phyloP scores from a whole-genome alignment of 2,888 invertebrate genomes.

The Drosophila cognata region DNA sequence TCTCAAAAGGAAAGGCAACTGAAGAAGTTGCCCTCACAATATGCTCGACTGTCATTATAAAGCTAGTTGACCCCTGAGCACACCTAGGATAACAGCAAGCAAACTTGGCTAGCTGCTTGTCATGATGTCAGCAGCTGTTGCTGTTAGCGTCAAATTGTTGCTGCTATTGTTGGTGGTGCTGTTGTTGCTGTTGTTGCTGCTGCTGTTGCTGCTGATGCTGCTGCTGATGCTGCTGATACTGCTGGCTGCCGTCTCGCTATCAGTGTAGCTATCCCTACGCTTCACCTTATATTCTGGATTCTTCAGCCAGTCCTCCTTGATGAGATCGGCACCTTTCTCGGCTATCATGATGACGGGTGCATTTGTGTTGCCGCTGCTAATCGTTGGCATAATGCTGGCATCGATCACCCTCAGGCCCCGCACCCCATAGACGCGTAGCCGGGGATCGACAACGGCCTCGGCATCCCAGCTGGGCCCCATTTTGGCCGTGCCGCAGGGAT shows the following conservation, averaged over 20 bases:
- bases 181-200: conserved; percentile 6
- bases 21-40: conserved; percentile 9
- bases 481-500: conserved; percentile 94
- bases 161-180: conserved; percentile 19
- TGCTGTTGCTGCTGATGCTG: conserved; percentile 18
- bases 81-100: neutral
- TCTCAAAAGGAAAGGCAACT: conserved; percentile 3
- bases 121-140: conserved; percentile 31
- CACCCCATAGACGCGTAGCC: conserved; percentile 91
- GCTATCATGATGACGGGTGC: conserved; percentile 97
- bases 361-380: conserved; percentile 92
- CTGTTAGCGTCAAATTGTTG: conserved; percentile 28
- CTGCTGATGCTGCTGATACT: conserved; percentile 2
- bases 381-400: conserved; percentile 58
- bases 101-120: conserved; percentile 39
- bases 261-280: conserved; percentile 43
- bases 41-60: conserved; percentile 35
- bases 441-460: conserved; percentile 93
- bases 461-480: conserved; percentile 93
- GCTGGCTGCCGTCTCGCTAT: conserved; percentile 56
- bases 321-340: conserved; percentile 94
- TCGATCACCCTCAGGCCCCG: conserved; percentile 86
- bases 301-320: conserved; percentile 92
- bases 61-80: conserved; percentile 73
- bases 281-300: conserved; percentile 83